Evolutionary conservation across 2,113 vertebrate species (phyloP).

Genomic region (Saccopteryx bilineata): DNA sequence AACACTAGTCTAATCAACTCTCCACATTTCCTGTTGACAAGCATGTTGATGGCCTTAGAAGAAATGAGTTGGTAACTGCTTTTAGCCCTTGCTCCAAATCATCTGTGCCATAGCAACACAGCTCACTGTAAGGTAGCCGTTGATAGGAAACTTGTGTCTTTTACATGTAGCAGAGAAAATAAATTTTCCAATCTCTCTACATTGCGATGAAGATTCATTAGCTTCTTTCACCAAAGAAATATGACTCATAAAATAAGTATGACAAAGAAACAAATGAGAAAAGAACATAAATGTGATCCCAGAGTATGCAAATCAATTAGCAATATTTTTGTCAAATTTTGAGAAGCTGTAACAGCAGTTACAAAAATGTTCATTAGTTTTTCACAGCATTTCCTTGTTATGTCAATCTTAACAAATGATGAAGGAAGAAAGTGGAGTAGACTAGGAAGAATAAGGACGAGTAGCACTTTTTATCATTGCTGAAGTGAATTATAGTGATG

Average conservation of each 20-base stretch:
- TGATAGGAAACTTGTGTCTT: not conserved
- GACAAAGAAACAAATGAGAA: not conserved
- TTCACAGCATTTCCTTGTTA: not conserved
- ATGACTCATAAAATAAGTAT: not conserved
- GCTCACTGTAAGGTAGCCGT: not conserved
- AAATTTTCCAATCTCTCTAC: not conserved
- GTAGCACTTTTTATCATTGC: not conserved
- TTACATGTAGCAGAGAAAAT: not conserved
- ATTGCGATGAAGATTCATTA: not conserved
- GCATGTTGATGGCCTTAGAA: not conserved
- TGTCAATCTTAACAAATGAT: not conserved
- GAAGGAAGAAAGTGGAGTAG: not conserved
- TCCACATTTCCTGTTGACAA: conserved; percentile 28
- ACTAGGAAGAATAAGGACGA: not conserved
- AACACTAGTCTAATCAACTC: conserved; percentile 41
- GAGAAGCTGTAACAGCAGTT: not conserved
- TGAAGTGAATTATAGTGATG: not conserved
- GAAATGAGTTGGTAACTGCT: conserved; percentile 31
- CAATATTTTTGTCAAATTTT: not conserved
- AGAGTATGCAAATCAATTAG: not conserved
- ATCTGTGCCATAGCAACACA: not conserved
- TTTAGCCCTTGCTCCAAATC: conserved; percentile 51
- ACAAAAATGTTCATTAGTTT: not conserved
- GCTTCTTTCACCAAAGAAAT: not conserved
- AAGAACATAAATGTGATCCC: not conserved